Conservation (phyloP, 2,797 vertebrate species). For the Hippoglossus hippoglossus region DNA sequence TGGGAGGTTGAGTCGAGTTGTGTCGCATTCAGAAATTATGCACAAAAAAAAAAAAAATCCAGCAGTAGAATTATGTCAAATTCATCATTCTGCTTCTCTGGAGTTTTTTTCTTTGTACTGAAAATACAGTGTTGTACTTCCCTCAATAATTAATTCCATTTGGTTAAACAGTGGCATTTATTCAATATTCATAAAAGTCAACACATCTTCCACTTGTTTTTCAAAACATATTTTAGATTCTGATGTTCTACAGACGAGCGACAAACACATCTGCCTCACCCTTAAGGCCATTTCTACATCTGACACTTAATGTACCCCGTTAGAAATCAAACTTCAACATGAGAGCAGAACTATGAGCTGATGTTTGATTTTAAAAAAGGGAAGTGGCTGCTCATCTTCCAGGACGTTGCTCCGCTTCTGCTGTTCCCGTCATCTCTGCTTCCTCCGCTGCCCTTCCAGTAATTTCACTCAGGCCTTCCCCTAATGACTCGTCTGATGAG, state of each 20-base stretch:
- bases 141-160: slow-evolving; percentile 6
- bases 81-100: background rate
- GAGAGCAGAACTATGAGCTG: too few relatives aligned
- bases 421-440: background rate
- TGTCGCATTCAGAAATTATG: slow-evolving; percentile 8
- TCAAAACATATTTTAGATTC: background rate
- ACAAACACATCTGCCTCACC: background rate
- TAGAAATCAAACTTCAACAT: too few relatives aligned
- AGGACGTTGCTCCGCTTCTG: background rate
- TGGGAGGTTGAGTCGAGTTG: background rate
- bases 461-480: slow-evolving; percentile 13
- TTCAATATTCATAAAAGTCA: slow-evolving; percentile 3
- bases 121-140: background rate
- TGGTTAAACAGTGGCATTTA: slow-evolving; percentile 5
- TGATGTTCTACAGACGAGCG: background rate
- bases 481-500: slow-evolving; percentile 50
- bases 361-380: too few relatives aligned
- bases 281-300: too few relatives aligned
- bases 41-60: slow-evolving; percentile 6
- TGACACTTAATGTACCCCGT: too few relatives aligned
- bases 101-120: slow-evolving; percentile 2
- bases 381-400: background rate
- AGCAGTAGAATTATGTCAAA: background rate
- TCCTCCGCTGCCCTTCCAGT: slow-evolving; percentile 27
- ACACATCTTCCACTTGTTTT: background rate